Conservation (phyloP, 2,888 invertebrate species). For the Ornithoptera alexandrae region DNA sequence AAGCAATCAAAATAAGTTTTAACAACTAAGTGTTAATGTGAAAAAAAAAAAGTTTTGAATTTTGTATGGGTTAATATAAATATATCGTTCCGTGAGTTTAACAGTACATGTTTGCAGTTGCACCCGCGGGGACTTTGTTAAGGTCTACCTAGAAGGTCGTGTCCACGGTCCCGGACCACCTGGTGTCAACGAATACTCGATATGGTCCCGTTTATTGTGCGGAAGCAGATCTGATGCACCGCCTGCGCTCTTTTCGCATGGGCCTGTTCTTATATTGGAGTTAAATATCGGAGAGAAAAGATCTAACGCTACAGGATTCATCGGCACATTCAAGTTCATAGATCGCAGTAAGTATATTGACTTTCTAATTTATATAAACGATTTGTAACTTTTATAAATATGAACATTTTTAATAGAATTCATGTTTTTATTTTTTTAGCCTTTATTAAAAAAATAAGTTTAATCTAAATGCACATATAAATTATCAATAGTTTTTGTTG, state of each 20-base stretch:
- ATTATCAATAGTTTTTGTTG: no score
- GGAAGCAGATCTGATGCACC: slow-evolving; percentile 86
- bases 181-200: slow-evolving; percentile 87
- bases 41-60: no score
- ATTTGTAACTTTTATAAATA: no score
- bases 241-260: slow-evolving; percentile 86
- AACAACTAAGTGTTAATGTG: no score
- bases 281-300: slow-evolving; percentile 81
- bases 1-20: no score
- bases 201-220: slow-evolving; percentile 87
- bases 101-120: slow-evolving; percentile 81
- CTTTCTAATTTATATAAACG: not conserved
- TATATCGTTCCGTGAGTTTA: not conserved
- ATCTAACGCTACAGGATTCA: slow-evolving; percentile 83
- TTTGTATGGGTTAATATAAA: no score
- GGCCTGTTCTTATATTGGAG: slow-evolving; percentile 85
- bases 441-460: no score
- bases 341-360: slow-evolving; percentile 83
- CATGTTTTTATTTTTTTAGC: no score
- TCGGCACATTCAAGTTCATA: slow-evolving; percentile 87
- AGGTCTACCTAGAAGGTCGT: slow-evolving; percentile 88
- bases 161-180: slow-evolving; percentile 84
- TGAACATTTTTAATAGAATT: no score
- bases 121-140: slow-evolving; percentile 85
- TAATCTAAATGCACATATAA: no score